Conservation (phyloP, 2,888 invertebrate genomes). For the Vanessa cardui region DNA sequence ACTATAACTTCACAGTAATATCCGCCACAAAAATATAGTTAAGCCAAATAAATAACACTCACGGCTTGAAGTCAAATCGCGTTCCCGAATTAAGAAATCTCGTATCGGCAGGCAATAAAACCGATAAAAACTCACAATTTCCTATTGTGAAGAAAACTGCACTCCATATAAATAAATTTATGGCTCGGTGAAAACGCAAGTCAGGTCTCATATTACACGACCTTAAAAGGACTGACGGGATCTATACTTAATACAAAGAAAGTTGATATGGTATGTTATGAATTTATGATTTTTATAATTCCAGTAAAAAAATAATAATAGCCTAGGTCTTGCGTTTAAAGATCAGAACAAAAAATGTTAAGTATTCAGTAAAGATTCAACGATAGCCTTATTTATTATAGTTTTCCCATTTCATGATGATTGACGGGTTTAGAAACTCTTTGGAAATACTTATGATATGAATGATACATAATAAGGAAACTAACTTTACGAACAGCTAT, state of each 20-base stretch:
- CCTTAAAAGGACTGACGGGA: constrained; percentile 37
- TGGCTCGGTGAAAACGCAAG: constrained; percentile 38
- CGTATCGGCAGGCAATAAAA: constrained; percentile 4
- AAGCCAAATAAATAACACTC: too few relatives aligned
- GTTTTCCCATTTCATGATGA: not conserved
- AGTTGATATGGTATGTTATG: constrained; percentile 38
- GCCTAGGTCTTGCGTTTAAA: constrained; percentile 7
- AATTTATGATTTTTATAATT: constrained; percentile 34
- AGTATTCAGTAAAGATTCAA: constrained; percentile 3
- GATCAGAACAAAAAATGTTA: constrained; percentile 13
- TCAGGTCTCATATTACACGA: constrained; percentile 37
- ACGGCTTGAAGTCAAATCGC: not conserved
- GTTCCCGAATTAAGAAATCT: constrained; percentile 12
- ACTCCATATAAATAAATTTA: constrained; percentile 37
- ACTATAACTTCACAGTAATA: too few relatives aligned
- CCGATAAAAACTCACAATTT: constrained; percentile 24
- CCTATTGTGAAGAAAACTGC: constrained; percentile 34
- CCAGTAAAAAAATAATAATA: constrained; percentile 13
- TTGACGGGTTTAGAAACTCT: not conserved
- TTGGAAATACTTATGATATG: not conserved
- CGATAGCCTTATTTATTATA: constrained; percentile 14
- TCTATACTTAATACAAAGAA: constrained; percentile 39
- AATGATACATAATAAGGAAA: too few relatives aligned
- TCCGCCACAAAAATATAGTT: not conserved
- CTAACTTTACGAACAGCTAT: too few relatives aligned